Evolutionary conservation across 2,113 vertebrate species (phyloP).

Genomic region (Henicopernis longicauda): DNA sequence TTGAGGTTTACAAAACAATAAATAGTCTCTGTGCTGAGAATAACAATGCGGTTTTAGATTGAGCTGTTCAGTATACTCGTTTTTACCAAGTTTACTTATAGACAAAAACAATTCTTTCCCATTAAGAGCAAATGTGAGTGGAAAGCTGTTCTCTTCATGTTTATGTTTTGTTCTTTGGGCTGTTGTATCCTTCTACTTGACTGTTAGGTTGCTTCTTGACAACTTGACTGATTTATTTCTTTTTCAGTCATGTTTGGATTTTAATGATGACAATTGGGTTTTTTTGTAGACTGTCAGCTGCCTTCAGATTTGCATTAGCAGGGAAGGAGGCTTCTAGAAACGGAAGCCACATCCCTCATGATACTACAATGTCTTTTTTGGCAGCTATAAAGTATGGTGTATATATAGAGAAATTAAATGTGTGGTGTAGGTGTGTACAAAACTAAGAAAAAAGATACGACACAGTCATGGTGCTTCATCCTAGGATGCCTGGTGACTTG

Average conservation of each 20-base stretch:
- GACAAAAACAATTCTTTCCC: not conserved
- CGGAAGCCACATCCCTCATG: not conserved
- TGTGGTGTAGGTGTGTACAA: not conserved
- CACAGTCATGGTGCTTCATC: not conserved
- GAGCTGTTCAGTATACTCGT: not conserved
- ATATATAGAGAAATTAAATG: not conserved
- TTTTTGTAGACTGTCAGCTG: not conserved
- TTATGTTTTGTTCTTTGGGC: not conserved
- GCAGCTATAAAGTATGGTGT: not conserved
- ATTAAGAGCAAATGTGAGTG: not conserved
- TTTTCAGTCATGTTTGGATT: not conserved
- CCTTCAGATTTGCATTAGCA: not conserved
- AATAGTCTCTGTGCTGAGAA: not conserved
- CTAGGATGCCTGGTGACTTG: not conserved
- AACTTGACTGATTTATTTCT: not conserved
- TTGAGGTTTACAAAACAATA: not conserved
- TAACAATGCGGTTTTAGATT: not conserved
- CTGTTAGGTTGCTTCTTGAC: not conserved
- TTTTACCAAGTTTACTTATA: not conserved
- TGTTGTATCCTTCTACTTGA: not conserved
- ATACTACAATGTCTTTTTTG: not conserved
- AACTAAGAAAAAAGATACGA: rapidly evolving
- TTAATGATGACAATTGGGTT: not conserved
- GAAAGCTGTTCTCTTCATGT: not conserved
- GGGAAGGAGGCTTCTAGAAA: not conserved